These are phyloP conservation scores for Cranoglanis bouderius DNA, from an alignment of 2,113 vertebrate genomes.

Conservation along the genomic window DNA sequence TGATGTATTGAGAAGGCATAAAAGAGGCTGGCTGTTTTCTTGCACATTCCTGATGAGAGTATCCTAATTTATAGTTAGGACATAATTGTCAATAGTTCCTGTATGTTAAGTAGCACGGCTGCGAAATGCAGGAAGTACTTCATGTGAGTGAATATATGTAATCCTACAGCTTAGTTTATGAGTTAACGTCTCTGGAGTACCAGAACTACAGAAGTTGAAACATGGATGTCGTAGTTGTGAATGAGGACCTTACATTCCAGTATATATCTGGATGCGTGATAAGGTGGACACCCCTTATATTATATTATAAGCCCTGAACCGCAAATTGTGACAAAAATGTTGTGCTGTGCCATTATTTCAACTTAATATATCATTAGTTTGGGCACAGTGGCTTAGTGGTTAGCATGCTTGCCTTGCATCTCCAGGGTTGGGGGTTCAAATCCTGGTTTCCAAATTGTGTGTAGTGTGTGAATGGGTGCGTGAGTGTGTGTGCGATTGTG, in stretches of 20 bases:
- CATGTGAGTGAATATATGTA: not conserved
- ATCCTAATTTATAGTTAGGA: conserved; percentile 31
- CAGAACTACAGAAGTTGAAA: not conserved
- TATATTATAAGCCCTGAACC: not conserved
- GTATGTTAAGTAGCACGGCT: conserved; percentile 20
- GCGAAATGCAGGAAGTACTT: not conserved
- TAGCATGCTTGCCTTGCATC: no score
- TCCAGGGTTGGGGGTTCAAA: no score
- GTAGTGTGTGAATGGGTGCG: no score
- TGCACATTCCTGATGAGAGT: conserved; percentile 34
- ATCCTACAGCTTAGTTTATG: not conserved
- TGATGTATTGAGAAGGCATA: conserved; percentile 55
- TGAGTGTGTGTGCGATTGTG: no score
- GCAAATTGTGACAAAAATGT: not conserved
- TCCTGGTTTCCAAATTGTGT: no score
- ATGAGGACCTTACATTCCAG: not conserved
- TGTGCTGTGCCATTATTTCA: not conserved
- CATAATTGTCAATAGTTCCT: conserved; percentile 19
- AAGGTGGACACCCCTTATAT: not conserved
- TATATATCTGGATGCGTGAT: not conserved
- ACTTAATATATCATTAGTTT: not conserved
- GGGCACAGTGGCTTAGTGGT: no score
- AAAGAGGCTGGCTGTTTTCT: conserved; percentile 38
- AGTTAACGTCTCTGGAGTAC: not conserved
- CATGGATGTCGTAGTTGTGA: not conserved